Conservation (phyloP, 2,113 vertebrate species). For the Atherinomorus stipes region DNA sequence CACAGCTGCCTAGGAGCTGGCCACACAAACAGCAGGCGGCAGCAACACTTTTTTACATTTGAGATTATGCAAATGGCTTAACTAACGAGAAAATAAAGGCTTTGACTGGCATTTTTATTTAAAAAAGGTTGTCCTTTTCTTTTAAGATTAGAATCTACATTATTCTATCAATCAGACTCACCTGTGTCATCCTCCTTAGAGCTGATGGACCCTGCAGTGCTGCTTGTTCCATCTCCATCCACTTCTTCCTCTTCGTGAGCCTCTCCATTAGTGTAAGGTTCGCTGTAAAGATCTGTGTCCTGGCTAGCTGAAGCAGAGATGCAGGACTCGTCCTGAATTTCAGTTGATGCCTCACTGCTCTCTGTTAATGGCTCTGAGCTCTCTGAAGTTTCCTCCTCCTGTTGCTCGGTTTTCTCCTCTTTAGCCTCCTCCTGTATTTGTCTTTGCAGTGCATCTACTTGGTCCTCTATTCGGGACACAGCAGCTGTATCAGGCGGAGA, state of each 20-base stretch:
- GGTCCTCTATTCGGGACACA: constrained; percentile 38
- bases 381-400: constrained; percentile 68
- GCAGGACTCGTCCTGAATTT: constrained; percentile 56
- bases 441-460: constrained; percentile 44
- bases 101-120: neutral
- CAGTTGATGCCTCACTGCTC: constrained; percentile 73
- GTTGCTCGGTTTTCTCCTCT: constrained; percentile 52
- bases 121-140: neutral
- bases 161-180: constrained; percentile 78
- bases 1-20: constrained; percentile 31
- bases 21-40: constrained; percentile 23
- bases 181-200: constrained; percentile 83
- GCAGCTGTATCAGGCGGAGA: constrained; percentile 9
- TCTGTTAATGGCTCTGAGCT: constrained; percentile 75
- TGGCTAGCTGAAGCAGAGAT: neutral
- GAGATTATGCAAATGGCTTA: constrained; percentile 12
- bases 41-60: neutral
- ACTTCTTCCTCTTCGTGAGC: constrained; percentile 62
- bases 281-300: constrained; percentile 68
- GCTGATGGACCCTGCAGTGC: constrained; percentile 75
- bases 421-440: constrained; percentile 57
- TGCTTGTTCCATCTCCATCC: constrained; percentile 76
- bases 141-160: neutral
- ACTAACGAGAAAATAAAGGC: constrained; percentile 8
- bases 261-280: constrained; percentile 67